phyloP scores from a whole-genome alignment of 2,888 invertebrate genomes.

The Drosophila longiperda region DNA sequence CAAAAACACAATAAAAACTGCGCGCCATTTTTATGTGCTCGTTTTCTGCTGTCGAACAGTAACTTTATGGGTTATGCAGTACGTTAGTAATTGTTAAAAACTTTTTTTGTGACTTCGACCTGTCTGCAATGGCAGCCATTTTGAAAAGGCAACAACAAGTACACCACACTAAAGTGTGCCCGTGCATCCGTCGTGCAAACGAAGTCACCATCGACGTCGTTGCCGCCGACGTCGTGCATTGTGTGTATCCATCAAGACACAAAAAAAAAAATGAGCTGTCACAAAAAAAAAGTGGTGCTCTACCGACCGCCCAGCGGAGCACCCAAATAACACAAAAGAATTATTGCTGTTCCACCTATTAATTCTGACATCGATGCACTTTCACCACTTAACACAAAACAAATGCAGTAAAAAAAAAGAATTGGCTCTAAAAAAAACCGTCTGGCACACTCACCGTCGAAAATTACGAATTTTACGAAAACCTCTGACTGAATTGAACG shows the following conservation, averaged over 20 bases:
- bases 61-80: not conserved
- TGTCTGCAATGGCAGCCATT: slow-evolving; percentile 58
- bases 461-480: slow-evolving; percentile 8
- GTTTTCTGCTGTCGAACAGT: not conserved
- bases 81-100: slow-evolving; percentile 43
- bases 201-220: slow-evolving; percentile 66
- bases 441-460: slow-evolving; percentile 48
- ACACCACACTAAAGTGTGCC: slow-evolving; percentile 58
- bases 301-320: slow-evolving; percentile 59
- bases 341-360: slow-evolving; percentile 15
- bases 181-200: slow-evolving; percentile 66
- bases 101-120: slow-evolving; percentile 35
- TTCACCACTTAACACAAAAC: slow-evolving; percentile 29
- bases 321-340: slow-evolving; percentile 14
- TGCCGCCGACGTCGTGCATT: slow-evolving; percentile 48
- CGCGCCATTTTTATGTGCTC: slow-evolving; percentile 10
- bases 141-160: slow-evolving; percentile 65
- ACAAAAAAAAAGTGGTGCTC: slow-evolving; percentile 65
- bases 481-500: slow-evolving; percentile 10
- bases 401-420: slow-evolving; percentile 4
- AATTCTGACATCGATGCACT: slow-evolving; percentile 18
- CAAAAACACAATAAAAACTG: slow-evolving; percentile 12
- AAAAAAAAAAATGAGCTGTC: slow-evolving; percentile 65
- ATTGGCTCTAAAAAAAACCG: slow-evolving; percentile 11
- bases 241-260: slow-evolving; percentile 54